Percentiles rank a stretch among this genome's conserved stretches.
These are phyloP conservation scores for Hemibagrus guttatus DNA, from an alignment of 2,797 vertebrate species.

Conservation along the genomic window DNA sequence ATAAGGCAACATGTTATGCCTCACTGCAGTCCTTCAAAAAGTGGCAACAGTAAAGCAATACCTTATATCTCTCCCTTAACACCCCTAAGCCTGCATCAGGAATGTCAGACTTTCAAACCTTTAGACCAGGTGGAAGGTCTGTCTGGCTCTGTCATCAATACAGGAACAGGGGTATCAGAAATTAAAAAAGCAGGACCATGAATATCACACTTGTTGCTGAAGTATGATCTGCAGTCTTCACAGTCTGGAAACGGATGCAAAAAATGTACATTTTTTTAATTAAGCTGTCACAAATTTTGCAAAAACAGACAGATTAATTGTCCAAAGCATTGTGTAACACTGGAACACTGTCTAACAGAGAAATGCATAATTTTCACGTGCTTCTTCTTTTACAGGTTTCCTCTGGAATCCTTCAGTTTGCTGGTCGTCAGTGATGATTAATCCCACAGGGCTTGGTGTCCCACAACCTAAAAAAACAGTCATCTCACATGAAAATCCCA, in stretches of 20 bases:
- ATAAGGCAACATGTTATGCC: too few species aligned
- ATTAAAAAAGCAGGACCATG: too few species aligned
- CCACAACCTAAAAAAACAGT: background rate
- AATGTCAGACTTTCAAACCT: constrained; percentile 60
- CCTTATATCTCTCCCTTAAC: too few species aligned
- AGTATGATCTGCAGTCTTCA: constrained; percentile 24
- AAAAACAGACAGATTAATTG: background rate
- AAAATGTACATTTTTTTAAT: background rate
- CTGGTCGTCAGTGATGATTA: background rate
- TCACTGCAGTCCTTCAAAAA: too few species aligned
- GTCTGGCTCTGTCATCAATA: constrained; percentile 51
- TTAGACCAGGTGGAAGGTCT: constrained; percentile 65
- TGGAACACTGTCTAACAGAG: background rate
- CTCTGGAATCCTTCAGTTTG: background rate
- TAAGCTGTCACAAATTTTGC: background rate
- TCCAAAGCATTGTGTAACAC: background rate
- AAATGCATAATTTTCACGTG: background rate
- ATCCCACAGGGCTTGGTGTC: background rate
- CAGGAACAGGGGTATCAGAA: constrained; percentile 54
- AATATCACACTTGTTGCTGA: constrained; percentile 23
- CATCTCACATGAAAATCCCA: background rate
- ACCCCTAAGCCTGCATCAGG: constrained; percentile 58
- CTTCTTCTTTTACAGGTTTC: background rate
- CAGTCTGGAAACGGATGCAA: background rate
- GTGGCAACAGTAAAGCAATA: too few species aligned